phyloP scores from a whole-genome alignment of 2,888 invertebrate genomes.

The Lasioglossum morio region DNA sequence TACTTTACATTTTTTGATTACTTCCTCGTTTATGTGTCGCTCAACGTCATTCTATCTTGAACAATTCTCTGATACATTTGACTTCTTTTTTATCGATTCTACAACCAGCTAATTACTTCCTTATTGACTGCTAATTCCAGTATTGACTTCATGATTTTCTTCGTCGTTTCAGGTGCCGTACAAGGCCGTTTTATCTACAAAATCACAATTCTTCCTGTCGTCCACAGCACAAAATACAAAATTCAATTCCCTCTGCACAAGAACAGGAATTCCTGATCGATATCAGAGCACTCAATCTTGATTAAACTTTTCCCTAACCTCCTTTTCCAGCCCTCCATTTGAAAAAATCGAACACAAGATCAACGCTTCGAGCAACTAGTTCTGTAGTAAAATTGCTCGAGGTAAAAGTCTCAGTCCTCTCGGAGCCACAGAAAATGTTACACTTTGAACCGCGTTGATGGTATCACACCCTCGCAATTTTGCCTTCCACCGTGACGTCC shows the following conservation, averaged over 20 bases:
- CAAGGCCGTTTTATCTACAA: neutral
- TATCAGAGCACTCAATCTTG: neutral
- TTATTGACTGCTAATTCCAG: neutral
- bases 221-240: neutral
- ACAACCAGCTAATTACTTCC: neutral
- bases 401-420: neutral
- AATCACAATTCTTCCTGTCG: neutral
- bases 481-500: neutral
- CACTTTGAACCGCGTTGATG: neutral
- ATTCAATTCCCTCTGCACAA: neutral
- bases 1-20: neutral
- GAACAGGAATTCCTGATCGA: neutral
- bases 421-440: neutral
- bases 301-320: neutral
- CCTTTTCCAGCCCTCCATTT: neutral
- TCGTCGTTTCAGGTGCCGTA: neutral
- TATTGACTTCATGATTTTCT: neutral
- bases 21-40: neutral
- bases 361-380: neutral
- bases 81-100: neutral
- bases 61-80: neutral
- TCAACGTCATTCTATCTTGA: neutral
- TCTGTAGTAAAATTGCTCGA: neutral
- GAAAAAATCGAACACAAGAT: neutral
- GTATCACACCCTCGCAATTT: neutral